Conservation (phyloP, 2,888 invertebrate species). For the Volucella bombylans region DNA sequence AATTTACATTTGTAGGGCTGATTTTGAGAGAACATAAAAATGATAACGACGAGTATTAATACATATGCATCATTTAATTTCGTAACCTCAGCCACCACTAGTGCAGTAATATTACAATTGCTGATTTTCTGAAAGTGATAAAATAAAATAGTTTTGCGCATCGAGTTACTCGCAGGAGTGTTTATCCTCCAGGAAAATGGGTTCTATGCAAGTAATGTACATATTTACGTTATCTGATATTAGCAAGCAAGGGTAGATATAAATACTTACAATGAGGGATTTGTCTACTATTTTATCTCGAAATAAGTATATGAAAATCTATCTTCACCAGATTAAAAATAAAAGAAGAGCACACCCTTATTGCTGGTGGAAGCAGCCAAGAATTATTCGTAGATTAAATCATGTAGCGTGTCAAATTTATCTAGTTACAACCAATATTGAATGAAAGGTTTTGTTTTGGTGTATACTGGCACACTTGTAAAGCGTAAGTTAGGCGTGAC, state of each 20-base stretch:
- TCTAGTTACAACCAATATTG: constrained; percentile 67
- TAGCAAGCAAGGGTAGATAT: constrained; percentile 51
- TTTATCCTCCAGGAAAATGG: background rate
- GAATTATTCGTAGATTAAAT: constrained; percentile 61
- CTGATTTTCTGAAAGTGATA: constrained; percentile 46
- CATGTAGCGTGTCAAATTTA: constrained; percentile 77
- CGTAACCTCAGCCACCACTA: constrained; percentile 24
- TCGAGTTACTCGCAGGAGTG: constrained; percentile 13
- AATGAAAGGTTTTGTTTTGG: constrained; percentile 34
- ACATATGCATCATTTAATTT: constrained; percentile 2
- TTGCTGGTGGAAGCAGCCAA: constrained; percentile 31
- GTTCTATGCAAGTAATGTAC: background rate
- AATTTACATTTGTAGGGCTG: background rate
- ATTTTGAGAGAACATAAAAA: constrained; percentile 1
- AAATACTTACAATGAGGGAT: constrained; percentile 32
- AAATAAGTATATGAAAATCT: constrained; percentile 36
- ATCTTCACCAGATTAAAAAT: constrained; percentile 19
- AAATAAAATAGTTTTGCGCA: constrained; percentile 15
- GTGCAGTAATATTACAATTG: constrained; percentile 31
- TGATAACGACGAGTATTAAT: background rate
- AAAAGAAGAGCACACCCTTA: background rate
- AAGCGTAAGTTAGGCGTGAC: constrained; percentile 59
- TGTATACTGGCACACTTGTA: constrained; percentile 29
- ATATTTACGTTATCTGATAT: constrained; percentile 63
- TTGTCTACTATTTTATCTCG: constrained; percentile 16